Evolutionary conservation across 2,888 invertebrate genomes (phyloP).

Genomic region (Idaea biselata): DNA sequence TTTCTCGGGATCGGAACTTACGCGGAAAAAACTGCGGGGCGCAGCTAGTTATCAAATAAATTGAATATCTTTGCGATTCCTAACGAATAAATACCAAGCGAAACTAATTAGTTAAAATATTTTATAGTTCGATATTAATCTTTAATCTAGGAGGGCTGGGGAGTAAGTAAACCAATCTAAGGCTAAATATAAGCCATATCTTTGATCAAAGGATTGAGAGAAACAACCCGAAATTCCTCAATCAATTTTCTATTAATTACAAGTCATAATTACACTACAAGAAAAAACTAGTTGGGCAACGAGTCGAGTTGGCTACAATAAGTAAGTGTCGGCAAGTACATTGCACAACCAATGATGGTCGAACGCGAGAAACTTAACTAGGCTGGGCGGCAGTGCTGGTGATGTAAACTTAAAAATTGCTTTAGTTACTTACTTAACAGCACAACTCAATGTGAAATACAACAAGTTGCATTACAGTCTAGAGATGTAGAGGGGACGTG

Average conservation of each 20-base stretch:
- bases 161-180: not conserved
- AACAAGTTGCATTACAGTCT: slow-evolving; percentile 60
- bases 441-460: slow-evolving; percentile 69
- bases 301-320: slow-evolving; percentile 69
- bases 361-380: slow-evolving; percentile 80
- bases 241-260: slow-evolving; percentile 53
- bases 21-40: no score
- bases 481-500: slow-evolving; percentile 50
- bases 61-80: not conserved
- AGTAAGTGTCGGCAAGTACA: slow-evolving; percentile 74
- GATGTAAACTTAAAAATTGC: slow-evolving; percentile 80
- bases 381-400: slow-evolving; percentile 72
- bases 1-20: no score
- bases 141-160: not conserved
- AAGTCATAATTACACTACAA: slow-evolving; percentile 71
- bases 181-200: not conserved
- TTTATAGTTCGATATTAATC: not conserved
- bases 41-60: no score
- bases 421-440: slow-evolving; percentile 77
- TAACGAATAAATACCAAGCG: not conserved
- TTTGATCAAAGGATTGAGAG: not conserved
- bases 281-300: slow-evolving; percentile 74
- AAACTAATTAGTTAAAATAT: not conserved
- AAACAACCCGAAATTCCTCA: not conserved
- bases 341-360: slow-evolving; percentile 77